Conservation (phyloP, 2,797 vertebrate species). For the Discoglossus pictus region DNA sequence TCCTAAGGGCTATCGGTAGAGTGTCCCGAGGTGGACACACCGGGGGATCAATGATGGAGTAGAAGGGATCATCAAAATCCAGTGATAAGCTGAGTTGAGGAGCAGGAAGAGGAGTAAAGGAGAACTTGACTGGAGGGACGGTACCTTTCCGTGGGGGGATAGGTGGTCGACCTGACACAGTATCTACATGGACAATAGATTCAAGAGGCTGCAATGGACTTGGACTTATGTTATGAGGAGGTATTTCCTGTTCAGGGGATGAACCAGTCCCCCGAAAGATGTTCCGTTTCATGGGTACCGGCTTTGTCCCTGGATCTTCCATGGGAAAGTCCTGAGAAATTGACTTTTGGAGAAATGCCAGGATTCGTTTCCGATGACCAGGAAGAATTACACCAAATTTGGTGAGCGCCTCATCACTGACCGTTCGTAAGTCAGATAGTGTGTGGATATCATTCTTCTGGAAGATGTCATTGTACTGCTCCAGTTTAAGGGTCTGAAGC, state of each 20-base stretch:
- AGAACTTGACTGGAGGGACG: slow-evolving; percentile 78
- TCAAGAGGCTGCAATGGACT: accelerated
- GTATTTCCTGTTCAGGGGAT: background rate
- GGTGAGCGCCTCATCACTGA: slow-evolving; percentile 72
- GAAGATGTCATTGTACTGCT: slow-evolving; percentile 81
- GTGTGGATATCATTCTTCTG: slow-evolving; percentile 63
- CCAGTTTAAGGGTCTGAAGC: slow-evolving; percentile 81
- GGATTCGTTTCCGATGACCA: slow-evolving; percentile 86
- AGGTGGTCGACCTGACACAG: slow-evolving; percentile 66
- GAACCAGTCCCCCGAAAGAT: slow-evolving; percentile 66
- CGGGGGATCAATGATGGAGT: background rate
- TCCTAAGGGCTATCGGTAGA: background rate
- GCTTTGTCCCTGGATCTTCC: accelerated
- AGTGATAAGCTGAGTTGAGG: background rate
- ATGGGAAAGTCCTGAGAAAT: slow-evolving; percentile 19
- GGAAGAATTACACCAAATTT: slow-evolving; percentile 79
- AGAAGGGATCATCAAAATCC: background rate
- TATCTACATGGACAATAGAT: accelerated
- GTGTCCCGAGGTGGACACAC: background rate
- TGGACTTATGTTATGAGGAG: accelerated
- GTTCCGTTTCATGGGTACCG: slow-evolving; percentile 72
- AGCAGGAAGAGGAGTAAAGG: slow-evolving; percentile 22
- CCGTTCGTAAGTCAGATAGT: slow-evolving; percentile 73
- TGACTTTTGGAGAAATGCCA: slow-evolving; percentile 79
- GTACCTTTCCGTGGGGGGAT: slow-evolving; percentile 83